Base-by-base conservation (phyloP, 2,888 invertebrate species). In the Pyrrhia umbra region DNA sequence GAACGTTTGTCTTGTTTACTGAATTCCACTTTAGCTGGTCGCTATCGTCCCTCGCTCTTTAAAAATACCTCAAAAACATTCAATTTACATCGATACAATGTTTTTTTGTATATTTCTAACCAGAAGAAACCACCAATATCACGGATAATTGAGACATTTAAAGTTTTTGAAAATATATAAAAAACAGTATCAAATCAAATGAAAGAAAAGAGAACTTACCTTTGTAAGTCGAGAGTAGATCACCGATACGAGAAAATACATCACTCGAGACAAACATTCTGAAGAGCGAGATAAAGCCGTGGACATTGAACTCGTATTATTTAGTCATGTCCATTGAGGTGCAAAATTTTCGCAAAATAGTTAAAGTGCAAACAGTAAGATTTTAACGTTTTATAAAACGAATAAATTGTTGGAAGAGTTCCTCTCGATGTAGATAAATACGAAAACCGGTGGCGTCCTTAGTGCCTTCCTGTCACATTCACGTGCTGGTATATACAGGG, bases 201-300 rank as follows among this genome's bases (percentile, higher is more conserved):
- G 68, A 71, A 77, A 84, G 79, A 84, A 85, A 83, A 82, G 79
- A 87, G 82, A 85, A 90, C 92, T 92, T 92, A 92, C 92, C 92
- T 92, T 92, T 70, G 50, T 62, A 71, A 71, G 72, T 50, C 67
- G 80, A 83, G 82, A 80, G 83, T 75, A 81, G 79, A 81, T 74
- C 85, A 81, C 84, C 79, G 67, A 81, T 81, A 82, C 79, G 79
- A 84, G 73, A 86, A 81, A 85, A 75, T 54, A 76, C 84, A 84
- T 89, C 92, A 92, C 92, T 89, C 84, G 88, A 89, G 86, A 84
- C 85, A 87, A 90, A 85, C 84, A 85, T 82, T 88, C 80, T 87
- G 85, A 85, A 89, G 84, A 83, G 74, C 81, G 86, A 83, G 77
- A 82, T 77, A 87, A 89, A 90, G 88, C 86, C 88, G 86, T 77